Conservation (phyloP, 1,140 invertebrate genomes). For the Leptonema lineaticorne region DNA sequence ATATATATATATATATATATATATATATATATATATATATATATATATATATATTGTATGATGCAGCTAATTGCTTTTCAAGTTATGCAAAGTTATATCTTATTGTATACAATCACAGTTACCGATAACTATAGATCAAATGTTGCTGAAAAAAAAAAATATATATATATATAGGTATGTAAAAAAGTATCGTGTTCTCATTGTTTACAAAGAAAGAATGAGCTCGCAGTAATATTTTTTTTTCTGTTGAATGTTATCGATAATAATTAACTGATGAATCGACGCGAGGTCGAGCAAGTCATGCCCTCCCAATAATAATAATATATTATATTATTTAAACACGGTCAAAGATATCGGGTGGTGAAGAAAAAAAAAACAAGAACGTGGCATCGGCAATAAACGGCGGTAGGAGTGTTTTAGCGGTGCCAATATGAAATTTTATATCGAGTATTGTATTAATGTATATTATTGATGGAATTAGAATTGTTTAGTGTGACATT, state of each 20-base stretch:
- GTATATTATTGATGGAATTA: neutral
- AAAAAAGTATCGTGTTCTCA: neutral
- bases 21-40: neutral
- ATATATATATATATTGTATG: neutral
- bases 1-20: neutral
- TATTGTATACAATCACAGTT: neutral
- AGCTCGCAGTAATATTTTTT: neutral
- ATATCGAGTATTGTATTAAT: neutral
- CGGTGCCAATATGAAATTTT: no score
- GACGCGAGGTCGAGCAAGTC: neutral
- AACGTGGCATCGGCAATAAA: no score
- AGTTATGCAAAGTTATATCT: slow-evolving; percentile 4
- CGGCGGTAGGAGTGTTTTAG: no score
- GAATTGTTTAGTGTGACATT: neutral
- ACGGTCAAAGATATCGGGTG: neutral
- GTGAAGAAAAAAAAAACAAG: neutral
- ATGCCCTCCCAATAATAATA: neutral
- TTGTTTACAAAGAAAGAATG: neutral
- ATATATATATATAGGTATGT: neutral
- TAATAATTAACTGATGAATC: neutral
- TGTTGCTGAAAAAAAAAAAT: neutral
- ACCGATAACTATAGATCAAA: neutral
- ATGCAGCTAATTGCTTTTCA: slow-evolving; percentile 8
- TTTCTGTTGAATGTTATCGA: neutral
- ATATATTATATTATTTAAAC: neutral